Base-by-base conservation (phyloP, 2,888 invertebrate species). In the Drosophila birchii region DNA sequence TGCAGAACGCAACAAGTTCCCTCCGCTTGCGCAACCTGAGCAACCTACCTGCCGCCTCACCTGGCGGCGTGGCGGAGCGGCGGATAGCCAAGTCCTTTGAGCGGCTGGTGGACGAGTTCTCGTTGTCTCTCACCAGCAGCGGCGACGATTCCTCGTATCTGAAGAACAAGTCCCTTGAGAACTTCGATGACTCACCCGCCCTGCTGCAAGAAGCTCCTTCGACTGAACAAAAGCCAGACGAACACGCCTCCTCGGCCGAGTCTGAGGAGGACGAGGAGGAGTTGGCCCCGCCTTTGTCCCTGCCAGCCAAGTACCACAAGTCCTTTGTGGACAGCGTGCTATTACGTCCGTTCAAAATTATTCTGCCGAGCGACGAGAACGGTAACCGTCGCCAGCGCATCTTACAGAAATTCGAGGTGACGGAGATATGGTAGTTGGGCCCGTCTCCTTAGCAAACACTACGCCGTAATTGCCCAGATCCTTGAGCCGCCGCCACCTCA, bases 31-130 rank as follows among this genome's bases (percentile, higher is more conserved):
- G 80, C 78, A 85, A 81, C 66, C 68, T 59, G 16, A 76, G 66
- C 66, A 76, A 78, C 49, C 55, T 69, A 29, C n/a, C 64, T 14
- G 39, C 43, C 54, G 45, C 32, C 62, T 69, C 75, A 57, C 75
- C 73, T 18, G 58, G 26, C 4, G 75, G 68, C 29, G 54, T 23
- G 38, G 5, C 54, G 16, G 94, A 95, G 76, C 94, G 95, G 92
- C 94, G 94, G 41, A 95, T 95, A 57, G 95, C 94, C 92, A 95
- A 94, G 90, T 93, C 91, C 53, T 92, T 92, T 79, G 92, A 92
- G 69, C 91, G 92, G 36, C 84, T 92, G 20, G 91, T 92, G 64
- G 92, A 92, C 79, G 92, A 92, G 76, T 92, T 92, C 45, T 92
- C 93, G 11, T 78, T 93, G 41, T 92, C 92, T 55, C 55, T 75